Percentiles rank a stretch among this genome's conserved stretches.
Conservation (phyloP, 2,113 vertebrate genomes). For the Turdus rufiventris region DNA sequence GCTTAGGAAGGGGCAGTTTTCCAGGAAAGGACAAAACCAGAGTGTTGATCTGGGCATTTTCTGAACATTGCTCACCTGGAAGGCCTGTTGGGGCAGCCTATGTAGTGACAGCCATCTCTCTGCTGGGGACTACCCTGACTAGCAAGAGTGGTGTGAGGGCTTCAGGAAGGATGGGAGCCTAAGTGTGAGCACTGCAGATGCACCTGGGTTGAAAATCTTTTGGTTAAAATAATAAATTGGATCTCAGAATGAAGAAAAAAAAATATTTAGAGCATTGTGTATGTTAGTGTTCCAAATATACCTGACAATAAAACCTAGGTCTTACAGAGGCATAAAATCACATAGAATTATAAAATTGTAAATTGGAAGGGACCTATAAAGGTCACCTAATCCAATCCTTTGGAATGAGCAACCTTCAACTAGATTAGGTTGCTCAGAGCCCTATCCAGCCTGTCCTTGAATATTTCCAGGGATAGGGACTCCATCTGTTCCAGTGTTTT, state of each 20-base stretch:
- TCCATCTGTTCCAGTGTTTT: background rate
- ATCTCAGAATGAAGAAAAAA: background rate
- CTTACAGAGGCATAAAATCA: background rate
- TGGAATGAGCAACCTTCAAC: background rate
- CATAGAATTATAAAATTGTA: background rate
- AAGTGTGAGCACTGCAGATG: background rate
- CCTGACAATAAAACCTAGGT: background rate
- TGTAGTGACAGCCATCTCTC: fast-evolving
- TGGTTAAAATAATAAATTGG: background rate
- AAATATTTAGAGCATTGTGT: background rate
- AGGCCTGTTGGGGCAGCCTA: fast-evolving
- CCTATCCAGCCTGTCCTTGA: background rate
- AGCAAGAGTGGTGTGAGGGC: background rate
- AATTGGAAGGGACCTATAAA: background rate
- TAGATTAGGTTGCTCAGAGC: background rate
- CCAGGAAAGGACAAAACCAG: background rate
- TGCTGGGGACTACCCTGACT: background rate
- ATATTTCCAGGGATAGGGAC: background rate
- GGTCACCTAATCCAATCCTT: background rate
- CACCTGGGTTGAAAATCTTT: background rate
- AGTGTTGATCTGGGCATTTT: background rate
- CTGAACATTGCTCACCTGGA: background rate
- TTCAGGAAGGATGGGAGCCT: background rate
- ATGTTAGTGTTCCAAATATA: background rate
- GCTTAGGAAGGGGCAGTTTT: background rate